Base-by-base conservation (phyloP, 2,113 vertebrate species). In the Ophthalmotilapia sp. region DNA sequence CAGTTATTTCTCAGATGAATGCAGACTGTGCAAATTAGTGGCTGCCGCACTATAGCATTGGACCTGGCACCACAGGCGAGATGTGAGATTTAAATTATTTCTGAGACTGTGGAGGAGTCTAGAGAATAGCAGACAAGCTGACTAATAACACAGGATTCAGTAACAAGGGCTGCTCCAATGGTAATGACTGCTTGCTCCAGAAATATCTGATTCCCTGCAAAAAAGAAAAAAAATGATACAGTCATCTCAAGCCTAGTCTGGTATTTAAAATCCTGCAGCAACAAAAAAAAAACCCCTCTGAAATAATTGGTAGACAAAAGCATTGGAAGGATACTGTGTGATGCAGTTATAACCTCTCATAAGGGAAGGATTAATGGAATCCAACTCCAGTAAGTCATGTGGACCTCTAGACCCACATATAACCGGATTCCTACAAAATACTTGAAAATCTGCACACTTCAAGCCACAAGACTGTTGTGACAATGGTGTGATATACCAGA, bases 61-160 rank as follows among this genome's bases (percentile, higher is more conserved):
- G 86, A 70, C 65, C 84, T 15, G 73, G 87, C 90, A 89, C 90
- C 89, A 91, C 62, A 82, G 93, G 90, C 87, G 38, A 90, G 84
- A 89, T 90, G 80, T 89, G 84, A 82, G 91, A 94, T 93, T 95
- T 94, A 92, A 96, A 95, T 96, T 92, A 96, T 95, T 93, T 93
- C 91, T 94, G 82, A 94, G 90, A 83, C 90, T 87, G 93, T 89
- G 83, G 90, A 93, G 91, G 91, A 92, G 92, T 90, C 88, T 90
- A 54, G 93, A 94, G 90, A 91, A 90, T 81, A 90, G 90, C 88
- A 95, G 94, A 94, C 92, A 93, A 87, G 89, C 93, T 92, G 92
- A 95, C 94, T 95, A 95, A 96, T 96, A 95, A 94, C 90, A 91
- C 33, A 60, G 89, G 86, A 92, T 92, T 90, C 82, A 89, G 92